Evolutionary conservation across 1,140 invertebrate species (phyloP).

Genomic region (Dryas iulia): DNA sequence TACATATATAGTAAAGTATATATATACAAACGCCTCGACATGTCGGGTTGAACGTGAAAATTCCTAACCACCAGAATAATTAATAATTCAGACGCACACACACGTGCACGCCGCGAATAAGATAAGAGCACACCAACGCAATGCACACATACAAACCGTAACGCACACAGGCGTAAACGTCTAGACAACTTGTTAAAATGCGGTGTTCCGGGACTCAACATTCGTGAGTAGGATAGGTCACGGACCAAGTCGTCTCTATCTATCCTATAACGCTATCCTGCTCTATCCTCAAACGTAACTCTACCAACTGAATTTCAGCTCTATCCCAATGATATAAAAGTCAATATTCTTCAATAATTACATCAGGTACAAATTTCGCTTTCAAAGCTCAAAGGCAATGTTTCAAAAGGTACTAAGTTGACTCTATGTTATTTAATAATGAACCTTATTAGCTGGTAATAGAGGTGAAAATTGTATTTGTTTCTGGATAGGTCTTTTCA

Average conservation of each 20-base stretch:
- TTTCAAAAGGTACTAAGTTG: conserved; percentile 39
- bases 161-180: conserved; percentile 58
- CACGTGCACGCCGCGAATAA: conserved; percentile 34
- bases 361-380: conserved; percentile 75
- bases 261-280: conserved; percentile 42
- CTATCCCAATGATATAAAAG: conserved; percentile 34
- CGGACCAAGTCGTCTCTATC: conserved; percentile 64
- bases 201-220: conserved; percentile 75
- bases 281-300: conserved; percentile 30
- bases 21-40: conserved; percentile 26
- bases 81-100: conserved; percentile 44
- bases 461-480: conserved; percentile 31
- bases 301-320: conserved; percentile 40
- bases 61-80: conserved; percentile 38
- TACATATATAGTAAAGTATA: neutral
- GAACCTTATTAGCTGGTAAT: conserved; percentile 13
- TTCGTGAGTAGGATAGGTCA: conserved; percentile 79
- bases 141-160: conserved; percentile 36
- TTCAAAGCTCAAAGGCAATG: conserved; percentile 56
- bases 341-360: conserved; percentile 31
- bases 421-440: conserved; percentile 9
- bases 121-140: conserved; percentile 38
- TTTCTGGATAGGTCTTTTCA: conserved; percentile 54
- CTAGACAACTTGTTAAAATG: conserved; percentile 76
- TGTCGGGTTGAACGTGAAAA: conserved; percentile 33